Conservation (phyloP, 2,888 invertebrate genomes). For the Eudasyphora cyanicolor region DNA sequence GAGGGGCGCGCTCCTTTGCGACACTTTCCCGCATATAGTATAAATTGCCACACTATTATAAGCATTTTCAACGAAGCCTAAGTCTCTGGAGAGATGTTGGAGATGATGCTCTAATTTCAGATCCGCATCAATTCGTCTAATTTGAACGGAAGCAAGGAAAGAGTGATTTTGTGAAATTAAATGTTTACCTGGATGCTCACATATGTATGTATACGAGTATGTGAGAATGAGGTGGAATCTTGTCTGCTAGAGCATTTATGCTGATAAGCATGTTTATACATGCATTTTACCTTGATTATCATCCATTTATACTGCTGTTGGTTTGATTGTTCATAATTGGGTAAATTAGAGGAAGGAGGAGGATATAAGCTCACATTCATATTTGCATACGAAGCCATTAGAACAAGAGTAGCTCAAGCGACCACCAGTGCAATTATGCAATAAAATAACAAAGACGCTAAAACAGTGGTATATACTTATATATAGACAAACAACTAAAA, state of each 20-base stretch:
- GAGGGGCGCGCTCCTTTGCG: background rate
- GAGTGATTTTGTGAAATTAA: background rate
- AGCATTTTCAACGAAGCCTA: too few relatives aligned
- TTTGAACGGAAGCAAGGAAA: conserved; percentile 9
- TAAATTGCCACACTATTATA: background rate
- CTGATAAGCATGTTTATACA: background rate
- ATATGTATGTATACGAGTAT: background rate
- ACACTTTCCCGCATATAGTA: background rate
- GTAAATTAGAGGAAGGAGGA: background rate
- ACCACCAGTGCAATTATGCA: too few relatives aligned
- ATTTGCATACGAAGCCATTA: background rate
- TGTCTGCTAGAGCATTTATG: background rate
- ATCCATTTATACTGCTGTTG: background rate
- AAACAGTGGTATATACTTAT: too few relatives aligned
- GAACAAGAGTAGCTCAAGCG: background rate
- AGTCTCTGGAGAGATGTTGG: background rate
- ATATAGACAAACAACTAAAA: too few relatives aligned
- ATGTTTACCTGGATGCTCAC: background rate
- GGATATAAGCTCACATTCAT: background rate
- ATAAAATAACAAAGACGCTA: too few relatives aligned
- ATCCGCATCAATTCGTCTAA: background rate
- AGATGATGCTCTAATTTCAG: background rate
- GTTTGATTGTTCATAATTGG: background rate
- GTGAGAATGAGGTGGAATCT: background rate
- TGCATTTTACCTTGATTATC: conserved; percentile 11